These are phyloP conservation scores for Urocolius indicus DNA, from an alignment of 2,113 vertebrate genomes.

Conservation along the genomic window DNA sequence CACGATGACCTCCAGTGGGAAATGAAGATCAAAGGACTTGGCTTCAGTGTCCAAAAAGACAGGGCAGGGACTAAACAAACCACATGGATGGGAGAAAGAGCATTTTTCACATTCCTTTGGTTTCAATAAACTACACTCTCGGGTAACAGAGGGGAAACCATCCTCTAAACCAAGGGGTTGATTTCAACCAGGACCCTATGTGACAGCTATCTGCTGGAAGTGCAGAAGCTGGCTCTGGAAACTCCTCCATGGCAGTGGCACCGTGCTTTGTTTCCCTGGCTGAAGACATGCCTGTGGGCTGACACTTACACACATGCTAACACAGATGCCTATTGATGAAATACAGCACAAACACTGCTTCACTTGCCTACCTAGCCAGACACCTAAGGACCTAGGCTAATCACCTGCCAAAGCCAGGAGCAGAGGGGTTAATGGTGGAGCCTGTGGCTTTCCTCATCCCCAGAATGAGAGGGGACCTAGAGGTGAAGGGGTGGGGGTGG, in stretches of 20 bases:
- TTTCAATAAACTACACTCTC: conserved; percentile 18
- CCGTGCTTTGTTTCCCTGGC: not conserved
- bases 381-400: not conserved
- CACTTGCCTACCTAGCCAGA: not conserved
- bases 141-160: conserved; percentile 3
- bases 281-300: not conserved
- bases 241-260: not conserved
- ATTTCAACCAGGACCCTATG: not conserved
- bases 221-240: not conserved
- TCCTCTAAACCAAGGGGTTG: conserved; percentile 8
- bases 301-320: not conserved
- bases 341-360: conserved; percentile 21
- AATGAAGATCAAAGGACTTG: conserved; percentile 29
- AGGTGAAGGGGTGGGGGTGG: not conserved
- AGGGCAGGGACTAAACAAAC: conserved; percentile 42
- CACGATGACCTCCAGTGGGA: not conserved
- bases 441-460: not conserved
- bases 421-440: not conserved
- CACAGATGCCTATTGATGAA: not conserved
- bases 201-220: not conserved
- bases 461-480: not conserved
- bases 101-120: conserved; percentile 61
- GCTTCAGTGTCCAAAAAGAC: not conserved
- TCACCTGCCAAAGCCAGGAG: conserved; percentile 12
- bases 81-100: not conserved